These are phyloP conservation scores for Rhopalosiphum padi DNA, from an alignment of 1,140 invertebrate genomes.

Conservation along the genomic window DNA sequence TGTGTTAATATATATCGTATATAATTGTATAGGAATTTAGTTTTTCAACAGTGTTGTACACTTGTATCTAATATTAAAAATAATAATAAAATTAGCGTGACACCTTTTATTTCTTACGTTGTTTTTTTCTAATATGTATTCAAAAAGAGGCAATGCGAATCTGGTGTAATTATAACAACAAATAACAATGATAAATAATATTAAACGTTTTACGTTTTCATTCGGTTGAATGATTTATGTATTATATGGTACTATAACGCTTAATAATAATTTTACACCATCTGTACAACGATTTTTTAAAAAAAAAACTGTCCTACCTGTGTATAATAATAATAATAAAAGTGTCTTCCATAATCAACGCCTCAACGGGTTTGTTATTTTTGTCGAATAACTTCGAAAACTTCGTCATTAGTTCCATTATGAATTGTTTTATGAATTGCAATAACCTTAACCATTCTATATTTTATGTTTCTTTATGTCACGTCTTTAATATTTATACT, in stretches of 20 bases:
- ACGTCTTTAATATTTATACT: background rate
- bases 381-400: background rate
- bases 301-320: background rate
- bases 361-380: background rate
- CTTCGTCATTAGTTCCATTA: background rate
- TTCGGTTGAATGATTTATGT: constrained; percentile 28
- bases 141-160: background rate
- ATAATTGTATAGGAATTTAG: background rate
- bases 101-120: background rate
- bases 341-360: background rate
- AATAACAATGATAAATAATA: background rate
- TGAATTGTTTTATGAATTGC: background rate
- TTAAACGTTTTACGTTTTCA: background rate
- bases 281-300: background rate
- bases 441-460: background rate
- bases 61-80: background rate
- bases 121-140: background rate
- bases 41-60: background rate
- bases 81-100: constrained; percentile 2
- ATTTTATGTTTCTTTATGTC: background rate
- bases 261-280: constrained; percentile 16
- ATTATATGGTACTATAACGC: background rate
- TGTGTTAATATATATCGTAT: background rate
- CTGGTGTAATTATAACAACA: background rate
- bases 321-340: background rate